Conservation (phyloP, 2,888 invertebrate species). For the Eupithecia dodoneata region DNA sequence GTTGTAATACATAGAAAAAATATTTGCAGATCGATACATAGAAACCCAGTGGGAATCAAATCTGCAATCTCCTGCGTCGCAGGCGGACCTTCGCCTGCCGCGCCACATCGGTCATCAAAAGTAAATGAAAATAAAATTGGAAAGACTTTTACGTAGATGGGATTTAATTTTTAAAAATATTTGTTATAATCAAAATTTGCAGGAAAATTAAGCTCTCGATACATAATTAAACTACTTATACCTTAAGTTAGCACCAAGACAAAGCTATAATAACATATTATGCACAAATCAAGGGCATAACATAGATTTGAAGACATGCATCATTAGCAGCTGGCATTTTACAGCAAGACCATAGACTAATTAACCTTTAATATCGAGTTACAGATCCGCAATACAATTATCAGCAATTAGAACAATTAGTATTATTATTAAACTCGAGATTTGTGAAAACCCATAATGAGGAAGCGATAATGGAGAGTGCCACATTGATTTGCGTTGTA, state of each 20-base stretch:
- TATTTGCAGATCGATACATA: no score
- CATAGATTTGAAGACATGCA: constrained; percentile 1
- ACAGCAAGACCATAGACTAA: background rate
- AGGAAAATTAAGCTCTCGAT: background rate
- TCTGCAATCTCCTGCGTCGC: no score
- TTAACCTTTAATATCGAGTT: constrained; percentile 14
- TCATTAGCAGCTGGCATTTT: background rate
- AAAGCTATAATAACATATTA: background rate
- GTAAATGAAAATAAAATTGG: no score
- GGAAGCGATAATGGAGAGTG: background rate
- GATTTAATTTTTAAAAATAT: no score
- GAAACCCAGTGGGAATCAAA: no score
- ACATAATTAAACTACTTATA: background rate
- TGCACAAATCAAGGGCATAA: background rate
- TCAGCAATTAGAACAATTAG: constrained; percentile 23
- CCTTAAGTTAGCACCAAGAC: background rate
- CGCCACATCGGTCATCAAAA: no score
- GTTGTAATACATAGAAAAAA: no score
- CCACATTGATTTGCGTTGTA: background rate
- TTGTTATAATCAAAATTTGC: background rate
- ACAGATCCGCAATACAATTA: constrained; percentile 21
- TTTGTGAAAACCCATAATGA: background rate
- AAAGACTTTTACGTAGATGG: no score
- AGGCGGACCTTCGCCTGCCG: no score
- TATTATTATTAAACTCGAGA: background rate